Evolutionary conservation across 2,888 invertebrate species (phyloP).

Genomic region (Pinctada fucata): DNA sequence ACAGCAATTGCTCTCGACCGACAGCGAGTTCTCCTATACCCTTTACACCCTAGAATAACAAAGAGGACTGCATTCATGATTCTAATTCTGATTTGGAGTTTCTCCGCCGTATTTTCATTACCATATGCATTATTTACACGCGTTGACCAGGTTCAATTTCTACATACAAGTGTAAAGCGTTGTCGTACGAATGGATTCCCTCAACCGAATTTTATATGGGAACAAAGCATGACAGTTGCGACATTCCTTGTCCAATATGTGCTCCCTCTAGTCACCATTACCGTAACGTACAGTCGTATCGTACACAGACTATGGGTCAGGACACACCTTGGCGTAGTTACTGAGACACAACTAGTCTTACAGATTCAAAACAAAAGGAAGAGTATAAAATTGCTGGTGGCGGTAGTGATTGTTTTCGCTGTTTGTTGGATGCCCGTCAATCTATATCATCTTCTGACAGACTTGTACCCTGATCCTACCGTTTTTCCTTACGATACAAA

Average conservation of each 20-base stretch:
- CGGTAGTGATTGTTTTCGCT: conserved; percentile 77
- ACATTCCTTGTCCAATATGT: conserved; percentile 77
- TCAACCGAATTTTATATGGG: conserved; percentile 62
- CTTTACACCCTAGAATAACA: conserved; percentile 75
- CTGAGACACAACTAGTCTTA: conserved; percentile 74
- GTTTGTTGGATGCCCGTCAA: conserved; percentile 79
- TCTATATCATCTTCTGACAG: conserved; percentile 76
- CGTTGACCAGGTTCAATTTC: conserved; percentile 55
- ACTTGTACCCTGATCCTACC: conserved; percentile 69
- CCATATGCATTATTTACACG: conserved; percentile 76
- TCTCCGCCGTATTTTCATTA: conserved; percentile 71
- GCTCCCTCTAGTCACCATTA: conserved; percentile 76
- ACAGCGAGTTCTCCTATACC: conserved; percentile 77
- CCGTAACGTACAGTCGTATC: conserved; percentile 75
- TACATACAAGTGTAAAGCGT: conserved; percentile 54
- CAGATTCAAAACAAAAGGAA: conserved; percentile 76
- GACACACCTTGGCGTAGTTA: conserved; percentile 75
- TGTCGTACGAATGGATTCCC: conserved; percentile 73
- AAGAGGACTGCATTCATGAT: conserved; percentile 71
- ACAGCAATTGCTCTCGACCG: conserved; percentile 77
- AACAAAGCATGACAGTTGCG: conserved; percentile 74
- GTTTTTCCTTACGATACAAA: conserved; percentile 73
- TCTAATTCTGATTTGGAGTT: conserved; percentile 75
- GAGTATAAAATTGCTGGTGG: conserved; percentile 78
- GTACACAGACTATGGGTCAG: conserved; percentile 73